Evolutionary conservation across 2,113 vertebrate species (phyloP).

Genomic region (Mormyrus lacerda): DNA sequence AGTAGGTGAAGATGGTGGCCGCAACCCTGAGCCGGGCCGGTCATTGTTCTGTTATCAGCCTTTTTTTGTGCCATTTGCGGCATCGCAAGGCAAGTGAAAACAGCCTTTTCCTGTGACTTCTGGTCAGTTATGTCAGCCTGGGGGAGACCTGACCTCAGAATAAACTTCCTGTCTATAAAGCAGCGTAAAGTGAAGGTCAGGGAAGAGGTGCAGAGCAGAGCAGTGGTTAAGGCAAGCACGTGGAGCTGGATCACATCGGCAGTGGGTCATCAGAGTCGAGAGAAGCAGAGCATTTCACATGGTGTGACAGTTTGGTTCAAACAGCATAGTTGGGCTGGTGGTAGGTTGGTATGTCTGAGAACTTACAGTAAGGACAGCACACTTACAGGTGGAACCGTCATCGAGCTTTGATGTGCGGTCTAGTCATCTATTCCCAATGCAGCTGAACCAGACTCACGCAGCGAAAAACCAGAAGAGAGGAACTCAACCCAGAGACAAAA

Average conservation of each 20-base stretch:
- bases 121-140: conserved; percentile 25
- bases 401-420: not conserved
- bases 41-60: conserved; percentile 41
- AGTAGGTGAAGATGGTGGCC: conserved; percentile 8
- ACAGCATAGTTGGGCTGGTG: not conserved
- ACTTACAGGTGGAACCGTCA: not conserved
- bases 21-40: not conserved
- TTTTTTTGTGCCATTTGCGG: conserved; percentile 15
- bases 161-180: conserved; percentile 39
- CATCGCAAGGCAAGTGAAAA: conserved; percentile 34
- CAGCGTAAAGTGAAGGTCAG: conserved; percentile 19
- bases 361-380: not conserved
- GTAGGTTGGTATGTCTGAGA: not conserved
- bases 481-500: not conserved
- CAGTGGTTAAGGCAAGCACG: conserved; percentile 15
- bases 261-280: not conserved
- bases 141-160: conserved; percentile 33
- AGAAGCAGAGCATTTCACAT: not conserved
- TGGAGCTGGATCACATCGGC: not conserved
- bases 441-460: not conserved
- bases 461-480: not conserved
- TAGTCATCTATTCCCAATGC: not conserved
- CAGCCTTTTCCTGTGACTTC: conserved; percentile 38
- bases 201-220: conserved; percentile 23
- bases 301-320: not conserved